Conservation (phyloP, 2,888 invertebrate species). For the Calliphora vomitoria region DNA sequence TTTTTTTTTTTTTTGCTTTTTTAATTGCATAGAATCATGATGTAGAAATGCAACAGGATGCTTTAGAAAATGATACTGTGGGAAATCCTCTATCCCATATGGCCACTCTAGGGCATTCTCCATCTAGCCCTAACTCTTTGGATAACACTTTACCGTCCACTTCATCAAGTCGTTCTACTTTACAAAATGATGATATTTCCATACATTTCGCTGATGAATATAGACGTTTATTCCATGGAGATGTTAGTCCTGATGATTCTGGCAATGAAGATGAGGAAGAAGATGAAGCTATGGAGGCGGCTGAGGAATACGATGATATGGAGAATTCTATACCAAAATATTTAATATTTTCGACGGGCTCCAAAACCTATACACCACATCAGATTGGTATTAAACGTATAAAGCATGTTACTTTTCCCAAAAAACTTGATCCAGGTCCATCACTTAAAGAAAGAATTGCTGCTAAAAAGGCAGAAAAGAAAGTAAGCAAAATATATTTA, state of each 20-base stretch:
- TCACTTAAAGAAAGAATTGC: slow-evolving; percentile 88
- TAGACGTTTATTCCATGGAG: slow-evolving; percentile 81
- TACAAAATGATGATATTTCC: slow-evolving; percentile 77
- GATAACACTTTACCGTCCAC: slow-evolving; percentile 68
- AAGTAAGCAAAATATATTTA: slow-evolving; percentile 65
- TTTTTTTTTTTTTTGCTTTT: no score
- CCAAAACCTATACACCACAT: slow-evolving; percentile 93
- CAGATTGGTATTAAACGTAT: slow-evolving; percentile 93
- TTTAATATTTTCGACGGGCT: slow-evolving; percentile 93
- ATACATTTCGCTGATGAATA: slow-evolving; percentile 88
- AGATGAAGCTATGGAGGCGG: slow-evolving; percentile 73
- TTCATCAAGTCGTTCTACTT: slow-evolving; percentile 37
- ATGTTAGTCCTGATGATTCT: slow-evolving; percentile 71
- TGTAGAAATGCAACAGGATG: slow-evolving; percentile 54
- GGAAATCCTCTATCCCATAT: slow-evolving; percentile 82
- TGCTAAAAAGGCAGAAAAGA: slow-evolving; percentile 85
- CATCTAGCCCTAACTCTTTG: slow-evolving; percentile 76
- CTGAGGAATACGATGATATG: slow-evolving; percentile 85
- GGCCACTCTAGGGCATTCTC: slow-evolving; percentile 76
- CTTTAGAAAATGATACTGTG: slow-evolving; percentile 70
- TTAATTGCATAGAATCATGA: slow-evolving; percentile 44
- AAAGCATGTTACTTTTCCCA: slow-evolving; percentile 88
- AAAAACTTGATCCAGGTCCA: slow-evolving; percentile 88
- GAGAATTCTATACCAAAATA: slow-evolving; percentile 87
- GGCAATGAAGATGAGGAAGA: slow-evolving; percentile 75